Evolutionary conservation across 2,888 invertebrate genomes (phyloP).

Genomic region (Apantesis nais): DNA sequence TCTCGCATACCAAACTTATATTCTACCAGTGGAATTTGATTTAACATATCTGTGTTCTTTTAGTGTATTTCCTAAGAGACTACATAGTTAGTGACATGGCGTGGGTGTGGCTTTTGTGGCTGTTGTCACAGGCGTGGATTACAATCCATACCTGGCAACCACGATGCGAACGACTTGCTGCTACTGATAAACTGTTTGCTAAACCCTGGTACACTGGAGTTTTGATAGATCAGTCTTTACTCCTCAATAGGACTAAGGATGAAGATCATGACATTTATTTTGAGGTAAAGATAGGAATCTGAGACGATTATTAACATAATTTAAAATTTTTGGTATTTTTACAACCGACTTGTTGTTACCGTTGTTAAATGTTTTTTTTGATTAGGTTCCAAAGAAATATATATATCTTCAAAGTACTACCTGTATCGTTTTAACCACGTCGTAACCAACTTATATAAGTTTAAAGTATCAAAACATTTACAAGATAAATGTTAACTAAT

Average conservation of each 20-base stretch:
- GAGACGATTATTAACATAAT: not conserved
- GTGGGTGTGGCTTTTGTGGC: constrained; percentile 93
- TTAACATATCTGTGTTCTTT: constrained; percentile 10
- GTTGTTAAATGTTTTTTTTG: too few species aligned
- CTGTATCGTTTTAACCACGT: not conserved
- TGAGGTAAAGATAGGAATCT: not conserved
- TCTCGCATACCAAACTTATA: too few species aligned
- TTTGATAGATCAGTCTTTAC: constrained; percentile 93
- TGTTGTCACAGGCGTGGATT: constrained; percentile 94
- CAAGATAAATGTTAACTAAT: not conserved
- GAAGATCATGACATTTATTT: constrained; percentile 81
- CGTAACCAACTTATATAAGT: not conserved
- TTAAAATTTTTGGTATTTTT: not conserved
- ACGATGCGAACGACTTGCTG: constrained; percentile 92
- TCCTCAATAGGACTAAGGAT: constrained; percentile 92
- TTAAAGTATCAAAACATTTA: not conserved
- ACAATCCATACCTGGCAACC: constrained; percentile 95
- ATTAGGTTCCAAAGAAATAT: too few species aligned
- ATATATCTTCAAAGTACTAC: not conserved
- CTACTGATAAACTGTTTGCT: constrained; percentile 93
- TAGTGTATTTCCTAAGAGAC: constrained; percentile 79
- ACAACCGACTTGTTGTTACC: too few species aligned
- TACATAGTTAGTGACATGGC: constrained; percentile 87
- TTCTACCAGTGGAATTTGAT: not conserved
- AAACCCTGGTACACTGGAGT: constrained; percentile 93